Evolutionary conservation across 2,888 invertebrate genomes (phyloP).

Genomic region (Erynnis tages): DNA sequence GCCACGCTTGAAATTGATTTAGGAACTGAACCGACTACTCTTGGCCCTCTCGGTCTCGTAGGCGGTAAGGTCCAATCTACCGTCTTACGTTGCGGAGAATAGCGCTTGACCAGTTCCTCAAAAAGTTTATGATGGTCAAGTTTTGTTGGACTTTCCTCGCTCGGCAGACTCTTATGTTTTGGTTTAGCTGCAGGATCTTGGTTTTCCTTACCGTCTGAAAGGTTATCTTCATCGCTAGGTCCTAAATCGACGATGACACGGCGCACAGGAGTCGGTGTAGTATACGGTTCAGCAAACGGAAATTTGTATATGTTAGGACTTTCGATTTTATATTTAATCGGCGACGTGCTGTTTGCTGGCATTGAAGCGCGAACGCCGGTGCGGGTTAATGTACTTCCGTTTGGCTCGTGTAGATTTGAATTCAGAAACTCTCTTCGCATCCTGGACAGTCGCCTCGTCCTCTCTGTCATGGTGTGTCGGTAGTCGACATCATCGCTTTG

Average conservation of each 20-base stretch:
- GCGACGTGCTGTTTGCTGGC: conserved; percentile 55
- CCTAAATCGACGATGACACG: conserved; percentile 61
- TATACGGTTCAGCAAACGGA: conserved; percentile 74
- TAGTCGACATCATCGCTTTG: conserved; percentile 74
- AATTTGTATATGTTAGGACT: conserved; percentile 75
- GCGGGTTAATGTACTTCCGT: conserved; percentile 53
- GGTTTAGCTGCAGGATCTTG: conserved; percentile 50
- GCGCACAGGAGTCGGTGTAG: conserved; percentile 69
- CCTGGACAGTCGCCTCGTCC: conserved; percentile 69
- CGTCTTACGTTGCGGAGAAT: conserved; percentile 73
- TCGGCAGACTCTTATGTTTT: conserved; percentile 58
- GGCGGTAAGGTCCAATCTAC: conserved; percentile 73
- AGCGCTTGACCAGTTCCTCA: conserved; percentile 70
- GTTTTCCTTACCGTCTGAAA: conserved; percentile 58
- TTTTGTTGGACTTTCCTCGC: conserved; percentile 51
- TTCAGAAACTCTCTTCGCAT: conserved; percentile 69
- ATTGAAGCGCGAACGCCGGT: conserved; percentile 66
- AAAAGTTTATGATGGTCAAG: conserved; percentile 70
- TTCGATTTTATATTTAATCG: conserved; percentile 68
- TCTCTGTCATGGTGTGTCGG: conserved; percentile 67
- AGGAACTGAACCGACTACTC: conserved; percentile 68
- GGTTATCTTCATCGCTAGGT: conserved; percentile 45
- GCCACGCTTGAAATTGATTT: conserved; percentile 63
- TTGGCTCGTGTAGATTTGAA: conserved; percentile 72
- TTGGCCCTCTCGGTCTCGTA: conserved; percentile 68